Evolutionary conservation across 2,113 vertebrate genomes (phyloP), one percentile per base, ranked within the genome.

Genomic region (Lota lota): DNA sequence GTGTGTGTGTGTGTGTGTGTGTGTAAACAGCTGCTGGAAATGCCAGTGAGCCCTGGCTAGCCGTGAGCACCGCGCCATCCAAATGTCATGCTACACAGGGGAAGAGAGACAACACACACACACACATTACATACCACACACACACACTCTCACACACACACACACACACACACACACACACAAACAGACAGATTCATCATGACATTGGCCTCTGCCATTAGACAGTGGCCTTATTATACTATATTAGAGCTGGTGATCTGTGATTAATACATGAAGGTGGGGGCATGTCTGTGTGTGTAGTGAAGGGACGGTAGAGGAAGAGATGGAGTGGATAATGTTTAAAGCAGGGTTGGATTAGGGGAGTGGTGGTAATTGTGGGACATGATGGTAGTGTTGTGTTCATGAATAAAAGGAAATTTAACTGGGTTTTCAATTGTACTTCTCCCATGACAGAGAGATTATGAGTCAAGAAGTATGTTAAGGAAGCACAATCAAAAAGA

Each of bases 141-240:
- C 78, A 59, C 22, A 17, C 15, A n/a, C 61, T 28, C 16, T 10
- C 22, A 33, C 18, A 36, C 61, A 36, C 28, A n/a, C 24, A 47
- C 78, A 66, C 40, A 22, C 40, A 71, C 60, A 50, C 67, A 71
- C 74, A 68, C 83, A 73, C 70, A 67, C 58, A 61, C 74, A 70
- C 68, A 57, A 71, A 50, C 80, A 76, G 76, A 86, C 78, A 61
- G 83, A 86, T 83, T 87, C 77, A 87, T 90, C 83, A 85, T 22
- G 59, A 68, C 70, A 64, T 77, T 22, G 59, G 71, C 70, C 64
- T 77, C 78, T 88, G 86, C 85, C 85, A 78, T 84, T 85, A 85
- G 80, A 85, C 85, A 84, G 77, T 70, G 79, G 82, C 64, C 79
- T 85, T 74, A 80, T 87, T 88, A 88, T 85, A 77, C 77, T 40